These are phyloP conservation scores for Gadopsis bispinosus DNA, from an alignment of 2,797 vertebrate species.

Conservation along the genomic window DNA sequence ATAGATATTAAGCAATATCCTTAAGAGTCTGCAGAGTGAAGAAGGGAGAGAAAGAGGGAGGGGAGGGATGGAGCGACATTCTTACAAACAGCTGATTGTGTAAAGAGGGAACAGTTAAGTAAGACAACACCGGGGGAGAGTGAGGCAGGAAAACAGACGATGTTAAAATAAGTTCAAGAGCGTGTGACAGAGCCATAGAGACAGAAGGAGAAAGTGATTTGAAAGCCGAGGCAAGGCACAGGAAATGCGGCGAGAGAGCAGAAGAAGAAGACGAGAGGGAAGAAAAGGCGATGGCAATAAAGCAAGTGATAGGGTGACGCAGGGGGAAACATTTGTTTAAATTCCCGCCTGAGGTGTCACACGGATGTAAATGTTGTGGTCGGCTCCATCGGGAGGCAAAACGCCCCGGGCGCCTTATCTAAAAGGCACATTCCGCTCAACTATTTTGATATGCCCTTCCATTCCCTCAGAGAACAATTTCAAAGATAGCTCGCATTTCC, in stretches of 20 bases:
- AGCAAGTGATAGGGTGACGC: constrained; percentile 50
- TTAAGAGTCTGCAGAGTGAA: constrained; percentile 77
- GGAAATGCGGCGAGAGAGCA: constrained; percentile 10
- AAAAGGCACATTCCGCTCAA: constrained; percentile 70
- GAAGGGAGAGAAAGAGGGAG: constrained; percentile 37
- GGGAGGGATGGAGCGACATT: constrained; percentile 64
- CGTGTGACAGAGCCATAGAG: constrained; percentile 60
- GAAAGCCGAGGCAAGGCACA: constrained; percentile 44
- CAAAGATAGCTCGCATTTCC: constrained; percentile 70
- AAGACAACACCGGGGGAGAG: constrained; percentile 63
- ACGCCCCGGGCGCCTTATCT: constrained; percentile 67
- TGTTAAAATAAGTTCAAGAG: constrained; percentile 71
- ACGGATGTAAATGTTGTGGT: constrained; percentile 77
- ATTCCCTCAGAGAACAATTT: constrained; percentile 67
- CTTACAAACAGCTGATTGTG: constrained; percentile 83
- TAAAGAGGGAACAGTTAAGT: constrained; percentile 74
- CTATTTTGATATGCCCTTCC: constrained; percentile 72
- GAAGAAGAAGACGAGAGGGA: constrained; percentile 1
- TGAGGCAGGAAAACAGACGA: constrained; percentile 34
- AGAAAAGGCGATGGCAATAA: constrained; percentile 36
- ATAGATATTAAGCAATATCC: constrained; percentile 85
- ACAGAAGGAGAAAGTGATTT: constrained; percentile 40
- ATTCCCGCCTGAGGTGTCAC: constrained; percentile 71
- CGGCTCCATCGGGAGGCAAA: constrained; percentile 57
- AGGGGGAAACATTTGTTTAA: constrained; percentile 74